phyloP scores from a whole-genome alignment of 1,140 invertebrate species.

The Pseudomyrmex pallidus region DNA sequence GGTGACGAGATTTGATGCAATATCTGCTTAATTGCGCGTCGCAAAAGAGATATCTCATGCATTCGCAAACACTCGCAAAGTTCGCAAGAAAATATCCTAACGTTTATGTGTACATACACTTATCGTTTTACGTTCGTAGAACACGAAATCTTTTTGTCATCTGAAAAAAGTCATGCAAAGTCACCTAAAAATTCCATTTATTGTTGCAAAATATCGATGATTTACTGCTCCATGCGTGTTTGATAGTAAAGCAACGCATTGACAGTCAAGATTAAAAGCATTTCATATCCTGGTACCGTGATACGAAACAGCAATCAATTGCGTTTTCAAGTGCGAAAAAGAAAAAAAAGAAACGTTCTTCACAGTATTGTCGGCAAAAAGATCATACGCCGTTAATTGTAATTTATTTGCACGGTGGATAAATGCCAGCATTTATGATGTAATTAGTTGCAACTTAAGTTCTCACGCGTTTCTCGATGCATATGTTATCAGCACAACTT shows the following conservation, averaged over 20 bases:
- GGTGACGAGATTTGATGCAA: not conserved
- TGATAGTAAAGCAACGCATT: not conserved
- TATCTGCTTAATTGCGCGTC: constrained; percentile 14
- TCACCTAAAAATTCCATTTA: not conserved
- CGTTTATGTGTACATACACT: not conserved
- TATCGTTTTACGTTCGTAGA: too few relatives aligned
- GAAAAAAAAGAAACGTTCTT: not conserved
- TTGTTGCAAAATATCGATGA: not conserved
- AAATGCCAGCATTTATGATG: too few relatives aligned
- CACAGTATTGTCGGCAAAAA: not conserved
- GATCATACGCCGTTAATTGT: not conserved
- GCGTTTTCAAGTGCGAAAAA: not conserved
- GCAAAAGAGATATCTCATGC: not conserved
- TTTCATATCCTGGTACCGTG: not conserved
- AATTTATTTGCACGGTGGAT: too few relatives aligned
- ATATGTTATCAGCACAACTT: not conserved
- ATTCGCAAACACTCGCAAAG: too few relatives aligned
- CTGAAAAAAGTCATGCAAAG: not conserved
- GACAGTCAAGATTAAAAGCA: not conserved
- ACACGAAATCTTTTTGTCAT: constrained; percentile 1
- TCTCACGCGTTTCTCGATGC: not conserved
- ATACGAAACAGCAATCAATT: not conserved
- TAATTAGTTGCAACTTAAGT: not conserved
- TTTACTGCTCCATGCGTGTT: not conserved
- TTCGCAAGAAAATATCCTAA: not conserved